Evolutionary conservation across 1,140 invertebrate species (phyloP).

Genomic region (Diorhabda elongata): DNA sequence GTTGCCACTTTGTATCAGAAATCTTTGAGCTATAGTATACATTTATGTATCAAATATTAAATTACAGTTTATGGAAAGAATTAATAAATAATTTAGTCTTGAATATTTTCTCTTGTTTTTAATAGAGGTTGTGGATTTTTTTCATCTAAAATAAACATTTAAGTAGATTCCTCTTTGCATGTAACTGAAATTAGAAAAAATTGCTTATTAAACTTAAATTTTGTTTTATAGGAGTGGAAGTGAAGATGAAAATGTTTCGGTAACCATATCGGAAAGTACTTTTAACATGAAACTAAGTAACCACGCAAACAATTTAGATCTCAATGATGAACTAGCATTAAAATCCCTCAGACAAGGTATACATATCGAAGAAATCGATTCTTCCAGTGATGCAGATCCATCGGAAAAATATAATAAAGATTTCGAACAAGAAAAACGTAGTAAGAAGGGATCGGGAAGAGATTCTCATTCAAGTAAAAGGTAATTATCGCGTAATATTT

Average conservation of each 20-base stretch:
- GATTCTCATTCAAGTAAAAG: constrained; percentile 37
- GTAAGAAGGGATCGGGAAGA: constrained; percentile 26
- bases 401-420: constrained; percentile 31
- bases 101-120: too few relatives aligned
- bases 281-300: constrained; percentile 54
- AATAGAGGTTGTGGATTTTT: too few relatives aligned
- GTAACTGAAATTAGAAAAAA: too few relatives aligned
- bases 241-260: constrained; percentile 53
- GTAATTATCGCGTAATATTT: not conserved
- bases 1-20: too few relatives aligned
- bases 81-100: too few relatives aligned
- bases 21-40: too few relatives aligned
- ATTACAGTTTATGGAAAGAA: too few relatives aligned
- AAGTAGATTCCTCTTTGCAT: too few relatives aligned
- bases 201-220: not conserved
- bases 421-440: constrained; percentile 35
- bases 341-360: constrained; percentile 49
- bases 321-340: constrained; percentile 52
- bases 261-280: constrained; percentile 52
- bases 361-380: constrained; percentile 37
- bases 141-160: too few relatives aligned
- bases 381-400: constrained; percentile 26
- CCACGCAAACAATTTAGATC: constrained; percentile 51
- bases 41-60: too few relatives aligned
- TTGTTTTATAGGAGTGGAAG: constrained; percentile 44